Conservation (phyloP, 1,140 invertebrate species). For the Bombus breviceps region DNA sequence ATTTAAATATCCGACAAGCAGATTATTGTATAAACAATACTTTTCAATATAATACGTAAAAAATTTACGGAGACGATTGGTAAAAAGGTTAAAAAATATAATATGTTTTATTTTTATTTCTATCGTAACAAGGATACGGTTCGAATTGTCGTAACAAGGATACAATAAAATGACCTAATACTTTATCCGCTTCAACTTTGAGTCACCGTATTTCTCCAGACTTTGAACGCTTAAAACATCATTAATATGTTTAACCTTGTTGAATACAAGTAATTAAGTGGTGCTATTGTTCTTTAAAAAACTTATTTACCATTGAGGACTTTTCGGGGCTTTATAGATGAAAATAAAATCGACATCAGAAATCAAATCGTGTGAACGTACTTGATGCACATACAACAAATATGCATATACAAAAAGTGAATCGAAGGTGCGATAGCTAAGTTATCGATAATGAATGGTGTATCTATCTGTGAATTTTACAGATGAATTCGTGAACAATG, state of each 20-base stretch:
- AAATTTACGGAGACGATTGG: too few species aligned
- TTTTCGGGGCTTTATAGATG: neutral
- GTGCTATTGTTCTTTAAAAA: neutral
- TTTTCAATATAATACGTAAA: too few species aligned
- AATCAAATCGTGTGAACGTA: neutral
- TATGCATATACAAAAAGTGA: neutral
- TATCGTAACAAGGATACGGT: too few species aligned
- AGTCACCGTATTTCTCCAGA: slow-evolving; percentile 58
- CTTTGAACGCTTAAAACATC: slow-evolving; percentile 27
- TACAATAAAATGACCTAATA: neutral
- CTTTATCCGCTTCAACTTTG: slow-evolving; percentile 12
- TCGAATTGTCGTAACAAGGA: neutral
- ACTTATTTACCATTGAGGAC: neutral
- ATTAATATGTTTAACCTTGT: neutral
- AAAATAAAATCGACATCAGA: neutral
- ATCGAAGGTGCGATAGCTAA: slow-evolving; percentile 2
- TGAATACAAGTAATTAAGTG: neutral
- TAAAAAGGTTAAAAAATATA: neutral
- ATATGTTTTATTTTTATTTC: too few species aligned
- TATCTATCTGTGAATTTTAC: slow-evolving; percentile 7
- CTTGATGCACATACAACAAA: neutral
- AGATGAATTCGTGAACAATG: slow-evolving; percentile 16
- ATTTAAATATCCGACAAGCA: neutral
- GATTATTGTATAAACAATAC: neutral
- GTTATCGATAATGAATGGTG: slow-evolving; percentile 10